These are phyloP conservation scores for Ceratotherium simum DNA, from an alignment of 2,113 vertebrate genomes.

Conservation along the genomic window DNA sequence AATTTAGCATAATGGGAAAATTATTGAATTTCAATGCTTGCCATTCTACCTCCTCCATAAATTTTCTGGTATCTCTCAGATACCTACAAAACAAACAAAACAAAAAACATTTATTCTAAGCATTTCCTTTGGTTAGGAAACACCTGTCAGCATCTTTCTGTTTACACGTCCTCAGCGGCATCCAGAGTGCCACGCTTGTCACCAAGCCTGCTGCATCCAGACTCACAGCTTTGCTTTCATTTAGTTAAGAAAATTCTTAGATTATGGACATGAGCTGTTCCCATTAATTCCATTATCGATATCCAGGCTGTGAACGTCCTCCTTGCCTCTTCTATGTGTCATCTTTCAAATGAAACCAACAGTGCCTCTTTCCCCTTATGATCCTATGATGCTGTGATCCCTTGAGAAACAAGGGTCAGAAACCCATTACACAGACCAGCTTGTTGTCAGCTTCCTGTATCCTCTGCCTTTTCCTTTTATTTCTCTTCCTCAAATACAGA, in stretches of 20 bases:
- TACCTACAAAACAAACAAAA: background rate
- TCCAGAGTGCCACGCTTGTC: background rate
- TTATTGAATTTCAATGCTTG: background rate
- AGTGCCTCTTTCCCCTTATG: background rate
- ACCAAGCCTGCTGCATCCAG: background rate
- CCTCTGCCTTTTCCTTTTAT: background rate
- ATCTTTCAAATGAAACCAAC: conserved; percentile 11
- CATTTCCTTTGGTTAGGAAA: background rate
- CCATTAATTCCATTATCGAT: conserved; percentile 15
- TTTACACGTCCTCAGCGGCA: background rate
- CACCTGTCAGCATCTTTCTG: background rate
- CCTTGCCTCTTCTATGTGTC: background rate
- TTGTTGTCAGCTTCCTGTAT: background rate
- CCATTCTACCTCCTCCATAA: background rate
- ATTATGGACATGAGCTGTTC: background rate
- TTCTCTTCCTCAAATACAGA: background rate
- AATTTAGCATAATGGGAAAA: background rate
- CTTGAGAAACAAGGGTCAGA: background rate
- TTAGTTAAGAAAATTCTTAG: background rate
- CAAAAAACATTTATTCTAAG: background rate
- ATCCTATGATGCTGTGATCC: background rate
- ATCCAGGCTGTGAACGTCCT: background rate
- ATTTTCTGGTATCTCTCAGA: background rate
- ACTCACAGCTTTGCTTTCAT: background rate
- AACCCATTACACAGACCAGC: background rate